Evolutionary conservation across 2,113 vertebrate species (phyloP).

Genomic region (Periophthalmus modestus): DNA sequence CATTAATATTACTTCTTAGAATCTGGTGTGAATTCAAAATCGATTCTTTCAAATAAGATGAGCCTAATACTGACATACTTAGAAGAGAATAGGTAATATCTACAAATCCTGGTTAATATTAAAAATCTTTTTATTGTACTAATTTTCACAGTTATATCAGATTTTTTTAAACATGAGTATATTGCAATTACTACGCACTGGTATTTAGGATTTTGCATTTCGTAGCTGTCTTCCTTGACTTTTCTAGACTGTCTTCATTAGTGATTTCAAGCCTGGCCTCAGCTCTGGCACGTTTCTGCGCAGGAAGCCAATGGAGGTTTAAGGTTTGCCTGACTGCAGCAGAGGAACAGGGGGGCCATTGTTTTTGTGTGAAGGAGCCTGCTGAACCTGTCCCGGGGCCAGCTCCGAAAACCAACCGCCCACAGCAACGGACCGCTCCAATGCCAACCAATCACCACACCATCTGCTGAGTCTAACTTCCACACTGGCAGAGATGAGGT

Average conservation of each 20-base stretch:
- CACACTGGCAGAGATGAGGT: constrained; percentile 20
- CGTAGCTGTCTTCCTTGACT: not conserved
- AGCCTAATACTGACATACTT: no score
- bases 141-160: no score
- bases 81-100: no score
- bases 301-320: constrained; percentile 29
- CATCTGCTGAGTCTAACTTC: constrained; percentile 55
- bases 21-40: not conserved
- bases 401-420: constrained; percentile 34
- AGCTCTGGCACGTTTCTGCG: constrained; percentile 31
- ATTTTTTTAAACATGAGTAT: not conserved
- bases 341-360: constrained; percentile 61
- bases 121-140: no score
- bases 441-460: constrained; percentile 44
- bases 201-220: not conserved
- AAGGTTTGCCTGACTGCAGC: constrained; percentile 54
- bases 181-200: not conserved
- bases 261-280: constrained; percentile 28
- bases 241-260: not conserved
- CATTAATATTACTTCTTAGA: not conserved
- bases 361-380: constrained; percentile 56
- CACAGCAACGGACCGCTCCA: constrained; percentile 38
- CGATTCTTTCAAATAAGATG: no score
- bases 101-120: no score
- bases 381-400: constrained; percentile 53